Base-by-base conservation (phyloP, 2,797 vertebrate species). In the Gymnothorax reevesii region DNA sequence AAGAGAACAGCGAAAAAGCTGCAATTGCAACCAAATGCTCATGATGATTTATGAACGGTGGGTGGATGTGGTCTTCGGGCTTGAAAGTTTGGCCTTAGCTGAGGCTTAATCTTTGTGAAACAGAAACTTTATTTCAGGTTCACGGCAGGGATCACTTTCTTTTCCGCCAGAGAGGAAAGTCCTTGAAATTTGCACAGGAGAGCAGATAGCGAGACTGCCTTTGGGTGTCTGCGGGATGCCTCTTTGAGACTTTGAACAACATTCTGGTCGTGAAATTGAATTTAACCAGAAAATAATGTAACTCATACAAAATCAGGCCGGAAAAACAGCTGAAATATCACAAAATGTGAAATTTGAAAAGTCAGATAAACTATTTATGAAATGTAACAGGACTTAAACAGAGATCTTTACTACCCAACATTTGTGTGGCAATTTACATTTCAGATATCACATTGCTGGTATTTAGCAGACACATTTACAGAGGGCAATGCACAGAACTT, bases 31-130 rank as follows among this genome's bases (percentile, higher is more conserved):
- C 9, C 10, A 73, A 73, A 73, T 13, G 27, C 33, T 15, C 7
- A 42, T 13, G 27, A 73, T 33, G 42, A 20, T 71, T 57, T 25
- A 84, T 71, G 42, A 85, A 22, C 15, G 57, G 57, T 54, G 42
- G 57, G 57, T n/a, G 33, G 10, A 59, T 52, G 22, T 62, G 60
- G 10, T 25, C 42, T 7, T 66, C 64, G 59, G 71, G 84, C 6
- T 64, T 59, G 62, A 64, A 86, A 22, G 52, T 42, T 82, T 7
- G 66, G n/a, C 22, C 66, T 33, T 0, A 60, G 79, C 27, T 57
- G 54, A 83, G 62, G 42, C 22, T 4, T 15, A 83, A 82, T 20
- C 59, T 83, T 69, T 86, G 77, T 86, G 73, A 86, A 69, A 82
- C 60, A 82, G 52, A 54, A 49, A 59, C 49, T 12, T 49, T 57